Evolutionary conservation across 1,140 invertebrate species (phyloP).

Genomic region (Tetranychus urticae): DNA sequence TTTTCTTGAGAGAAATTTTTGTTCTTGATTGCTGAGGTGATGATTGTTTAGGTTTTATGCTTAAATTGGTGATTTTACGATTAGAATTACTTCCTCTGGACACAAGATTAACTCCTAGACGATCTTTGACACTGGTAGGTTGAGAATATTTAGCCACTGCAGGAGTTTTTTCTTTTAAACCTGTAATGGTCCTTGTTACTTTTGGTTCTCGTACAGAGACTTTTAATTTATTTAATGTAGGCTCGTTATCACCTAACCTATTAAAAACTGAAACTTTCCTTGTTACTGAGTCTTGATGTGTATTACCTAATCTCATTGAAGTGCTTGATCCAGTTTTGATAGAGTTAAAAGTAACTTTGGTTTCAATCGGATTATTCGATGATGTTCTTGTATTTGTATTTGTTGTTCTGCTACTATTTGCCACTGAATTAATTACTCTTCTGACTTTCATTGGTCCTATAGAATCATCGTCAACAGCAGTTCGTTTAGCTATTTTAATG

Average conservation of each 20-base stretch:
- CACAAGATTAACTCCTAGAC: not conserved
- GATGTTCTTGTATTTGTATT: not conserved
- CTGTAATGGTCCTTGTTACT: not conserved
- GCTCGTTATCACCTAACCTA: not conserved
- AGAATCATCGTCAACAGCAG: not conserved
- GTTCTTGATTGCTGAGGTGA: not conserved
- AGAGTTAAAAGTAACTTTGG: no score
- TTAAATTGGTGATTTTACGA: not conserved
- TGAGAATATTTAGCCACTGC: not conserved
- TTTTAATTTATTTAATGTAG: not conserved
- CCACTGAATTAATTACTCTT: not conserved
- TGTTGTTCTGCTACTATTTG: not conserved
- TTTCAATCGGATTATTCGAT: no score
- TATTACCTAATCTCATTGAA: not conserved
- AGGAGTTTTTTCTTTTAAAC: not conserved
- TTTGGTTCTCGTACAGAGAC: not conserved
- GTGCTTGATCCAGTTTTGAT: not conserved
- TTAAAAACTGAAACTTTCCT: not conserved
- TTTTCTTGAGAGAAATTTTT: not conserved
- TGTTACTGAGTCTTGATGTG: not conserved
- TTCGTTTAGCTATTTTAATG: not conserved
- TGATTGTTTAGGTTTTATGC: not conserved
- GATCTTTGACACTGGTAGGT: not conserved
- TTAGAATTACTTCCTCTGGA: not conserved
- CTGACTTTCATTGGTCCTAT: not conserved